Evolutionary conservation across 2,113 vertebrate species (phyloP).

Genomic region (Epinephelus cyanopodus): DNA sequence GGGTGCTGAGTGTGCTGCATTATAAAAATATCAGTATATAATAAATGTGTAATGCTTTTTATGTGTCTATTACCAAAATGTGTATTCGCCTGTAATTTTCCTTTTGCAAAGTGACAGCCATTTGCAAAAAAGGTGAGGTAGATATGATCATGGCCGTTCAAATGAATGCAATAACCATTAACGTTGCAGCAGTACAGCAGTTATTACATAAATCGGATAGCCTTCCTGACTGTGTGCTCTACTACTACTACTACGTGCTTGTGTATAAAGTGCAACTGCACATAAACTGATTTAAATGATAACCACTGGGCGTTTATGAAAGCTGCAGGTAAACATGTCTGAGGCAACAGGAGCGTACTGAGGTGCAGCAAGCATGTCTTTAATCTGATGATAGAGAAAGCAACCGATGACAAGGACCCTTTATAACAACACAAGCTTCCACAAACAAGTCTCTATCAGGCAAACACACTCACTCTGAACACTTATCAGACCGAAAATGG

Average conservation of each 20-base stretch:
- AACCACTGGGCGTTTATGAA: not conserved
- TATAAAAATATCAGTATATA: not conserved
- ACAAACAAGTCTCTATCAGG: conserved; percentile 13
- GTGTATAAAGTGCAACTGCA: not conserved
- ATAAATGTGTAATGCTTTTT: not conserved
- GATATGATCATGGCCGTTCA: not conserved
- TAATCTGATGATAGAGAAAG: conserved; percentile 9
- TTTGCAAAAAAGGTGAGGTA: not conserved
- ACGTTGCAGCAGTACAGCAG: not conserved
- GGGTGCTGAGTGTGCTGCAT: not conserved
- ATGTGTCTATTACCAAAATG: not conserved
- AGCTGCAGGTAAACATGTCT: conserved; percentile 10
- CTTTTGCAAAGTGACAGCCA: not conserved
- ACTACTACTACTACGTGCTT: not conserved
- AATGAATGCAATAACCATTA: not conserved
- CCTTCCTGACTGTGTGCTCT: not conserved
- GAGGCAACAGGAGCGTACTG: not conserved
- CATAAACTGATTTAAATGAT: not conserved
- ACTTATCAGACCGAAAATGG: conserved; percentile 17
- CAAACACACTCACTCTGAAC: conserved; percentile 14
- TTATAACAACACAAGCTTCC: not conserved
- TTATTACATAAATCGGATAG: not conserved
- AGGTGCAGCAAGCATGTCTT: not conserved
- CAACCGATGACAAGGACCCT: not conserved
- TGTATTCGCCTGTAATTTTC: not conserved